Percentiles rank a stretch among this genome's conserved stretches.
These are phyloP conservation scores for Vanessa atalanta DNA, from an alignment of 1,140 invertebrate species.

Conservation along the genomic window DNA sequence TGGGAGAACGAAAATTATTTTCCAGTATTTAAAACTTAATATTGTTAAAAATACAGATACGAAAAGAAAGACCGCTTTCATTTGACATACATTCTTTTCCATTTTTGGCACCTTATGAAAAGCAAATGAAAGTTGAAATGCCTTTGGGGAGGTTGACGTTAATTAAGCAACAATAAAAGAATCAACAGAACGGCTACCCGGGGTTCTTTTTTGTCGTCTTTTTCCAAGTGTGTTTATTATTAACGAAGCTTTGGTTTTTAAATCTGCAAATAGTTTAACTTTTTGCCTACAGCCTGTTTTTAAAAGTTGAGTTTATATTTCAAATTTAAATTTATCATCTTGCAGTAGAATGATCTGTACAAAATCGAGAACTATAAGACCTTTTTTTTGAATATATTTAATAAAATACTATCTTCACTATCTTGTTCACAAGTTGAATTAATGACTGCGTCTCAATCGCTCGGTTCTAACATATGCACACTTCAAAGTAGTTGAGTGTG, in stretches of 20 bases:
- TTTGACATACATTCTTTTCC: conserved; percentile 5
- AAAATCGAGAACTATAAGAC: no score
- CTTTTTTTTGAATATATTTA: no score
- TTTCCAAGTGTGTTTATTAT: not conserved
- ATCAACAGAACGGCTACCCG: not conserved
- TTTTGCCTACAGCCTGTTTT: not conserved
- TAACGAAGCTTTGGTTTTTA: not conserved
- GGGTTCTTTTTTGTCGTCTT: not conserved
- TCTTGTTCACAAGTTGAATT: not conserved
- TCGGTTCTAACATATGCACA: not conserved
- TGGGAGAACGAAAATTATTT: not conserved
- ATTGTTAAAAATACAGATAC: not conserved
- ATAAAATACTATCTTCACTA: no score
- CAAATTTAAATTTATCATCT: no score
- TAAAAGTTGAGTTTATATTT: no score
- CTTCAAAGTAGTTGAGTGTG: not conserved
- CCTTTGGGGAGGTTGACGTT: not conserved
- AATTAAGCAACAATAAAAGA: conserved; percentile 13
- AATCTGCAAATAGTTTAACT: not conserved
- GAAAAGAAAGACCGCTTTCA: not conserved
- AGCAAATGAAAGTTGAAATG: conserved; percentile 6
- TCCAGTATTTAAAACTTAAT: not conserved
- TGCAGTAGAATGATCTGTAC: no score
- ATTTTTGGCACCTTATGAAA: conserved; percentile 11
- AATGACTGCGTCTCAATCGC: not conserved